Conservation (phyloP, 1,140 invertebrate species). For the Oedothorax gibbosus region DNA sequence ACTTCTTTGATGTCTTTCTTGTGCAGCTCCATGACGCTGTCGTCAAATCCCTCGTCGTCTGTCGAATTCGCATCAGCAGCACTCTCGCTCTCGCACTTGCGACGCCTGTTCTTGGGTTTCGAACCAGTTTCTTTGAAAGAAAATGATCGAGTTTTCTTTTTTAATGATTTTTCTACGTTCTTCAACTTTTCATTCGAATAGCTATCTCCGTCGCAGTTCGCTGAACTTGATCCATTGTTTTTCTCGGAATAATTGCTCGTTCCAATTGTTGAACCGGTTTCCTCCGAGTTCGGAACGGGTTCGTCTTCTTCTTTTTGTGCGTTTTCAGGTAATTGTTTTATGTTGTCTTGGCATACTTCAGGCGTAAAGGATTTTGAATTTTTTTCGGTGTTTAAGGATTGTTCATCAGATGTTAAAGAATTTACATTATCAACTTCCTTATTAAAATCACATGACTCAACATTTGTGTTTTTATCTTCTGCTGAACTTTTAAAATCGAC, state of each 20-base stretch:
- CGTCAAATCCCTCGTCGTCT: conserved; percentile 11
- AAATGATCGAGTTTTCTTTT: not conserved
- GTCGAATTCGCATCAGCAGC: not conserved
- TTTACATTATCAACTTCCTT: too few species aligned
- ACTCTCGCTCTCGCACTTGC: conserved; percentile 26
- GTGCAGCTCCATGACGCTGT: conserved; percentile 10
- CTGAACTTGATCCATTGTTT: too few species aligned
- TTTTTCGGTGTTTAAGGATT: too few species aligned
- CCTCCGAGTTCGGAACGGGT: not conserved
- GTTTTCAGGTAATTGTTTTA: too few species aligned
- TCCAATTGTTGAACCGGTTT: not conserved
- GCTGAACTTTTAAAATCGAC: too few species aligned
- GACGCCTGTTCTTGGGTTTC: not conserved
- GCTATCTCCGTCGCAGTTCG: too few species aligned
- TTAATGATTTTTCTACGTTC: not conserved
- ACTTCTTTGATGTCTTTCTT: conserved; percentile 9
- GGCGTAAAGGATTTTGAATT: too few species aligned
- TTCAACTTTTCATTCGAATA: too few species aligned
- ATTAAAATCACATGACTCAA: not conserved
- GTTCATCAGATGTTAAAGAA: too few species aligned
- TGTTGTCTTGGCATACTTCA: too few species aligned
- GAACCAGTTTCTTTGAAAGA: not conserved
- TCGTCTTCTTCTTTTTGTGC: not conserved
- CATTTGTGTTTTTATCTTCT: not conserved
- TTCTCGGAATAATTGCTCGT: too few species aligned